These are phyloP conservation scores for Brachionus manjavacas DNA, from an alignment of 1,140 invertebrate species.

Conservation along the genomic window DNA sequence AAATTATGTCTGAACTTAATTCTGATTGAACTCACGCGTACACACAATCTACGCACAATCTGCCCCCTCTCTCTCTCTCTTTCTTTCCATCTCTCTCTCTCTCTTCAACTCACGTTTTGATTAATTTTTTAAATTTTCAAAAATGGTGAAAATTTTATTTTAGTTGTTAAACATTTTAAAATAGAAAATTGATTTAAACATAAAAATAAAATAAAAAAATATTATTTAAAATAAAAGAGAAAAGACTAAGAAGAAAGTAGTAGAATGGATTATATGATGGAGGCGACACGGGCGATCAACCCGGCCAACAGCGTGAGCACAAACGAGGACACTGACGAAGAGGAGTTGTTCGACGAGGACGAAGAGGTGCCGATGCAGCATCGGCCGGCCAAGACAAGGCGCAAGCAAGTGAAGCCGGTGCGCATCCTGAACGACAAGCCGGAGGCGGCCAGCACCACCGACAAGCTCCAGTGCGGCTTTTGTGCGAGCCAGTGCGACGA, in stretches of 20 bases:
- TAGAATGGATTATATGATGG: neutral
- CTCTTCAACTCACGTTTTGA: neutral
- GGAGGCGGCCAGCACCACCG: too few relatives aligned
- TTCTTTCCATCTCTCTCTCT: neutral
- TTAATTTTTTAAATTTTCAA: conserved; percentile 3
- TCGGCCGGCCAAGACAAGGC: neutral
- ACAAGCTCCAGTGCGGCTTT: neutral
- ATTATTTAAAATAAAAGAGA: neutral
- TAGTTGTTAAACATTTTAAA: conserved; percentile 1
- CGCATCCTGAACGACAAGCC: neutral
- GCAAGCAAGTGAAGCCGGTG: neutral
- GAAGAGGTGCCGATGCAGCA: neutral
- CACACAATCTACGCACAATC: neutral
- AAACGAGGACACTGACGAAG: neutral
- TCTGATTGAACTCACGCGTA: neutral
- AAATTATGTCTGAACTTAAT: neutral
- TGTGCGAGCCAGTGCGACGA: neutral
- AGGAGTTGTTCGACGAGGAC: neutral
- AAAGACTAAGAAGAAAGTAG: neutral
- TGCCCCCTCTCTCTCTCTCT: neutral
- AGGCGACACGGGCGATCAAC: neutral
- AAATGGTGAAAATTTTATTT: neutral
- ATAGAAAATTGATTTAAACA: neutral
- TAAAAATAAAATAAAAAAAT: neutral
- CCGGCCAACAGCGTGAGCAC: neutral